Conservation (phyloP, 2,888 invertebrate species). For the Vesta saturnalis region DNA sequence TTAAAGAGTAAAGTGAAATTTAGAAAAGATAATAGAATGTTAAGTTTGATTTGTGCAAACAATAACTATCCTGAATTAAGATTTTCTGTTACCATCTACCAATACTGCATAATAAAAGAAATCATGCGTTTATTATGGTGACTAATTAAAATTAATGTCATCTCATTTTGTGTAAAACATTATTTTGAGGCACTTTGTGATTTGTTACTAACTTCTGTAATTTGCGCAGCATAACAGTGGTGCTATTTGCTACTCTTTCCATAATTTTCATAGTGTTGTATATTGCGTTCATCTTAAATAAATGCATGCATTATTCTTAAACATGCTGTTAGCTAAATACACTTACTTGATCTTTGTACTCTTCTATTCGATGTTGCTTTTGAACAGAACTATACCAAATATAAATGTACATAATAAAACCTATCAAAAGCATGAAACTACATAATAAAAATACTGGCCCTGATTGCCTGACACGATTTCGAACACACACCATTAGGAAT, state of each 20-base stretch:
- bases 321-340: slow-evolving; percentile 1
- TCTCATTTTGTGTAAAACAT: slow-evolving; percentile 32
- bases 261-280: slow-evolving; percentile 59
- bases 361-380: slow-evolving; percentile 61
- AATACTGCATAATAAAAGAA: slow-evolving; percentile 12
- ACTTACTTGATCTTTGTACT: slow-evolving; percentile 63
- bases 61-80: too few species aligned
- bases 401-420: slow-evolving; percentile 62
- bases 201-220: slow-evolving; percentile 31
- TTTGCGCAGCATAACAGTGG: slow-evolving; percentile 38
- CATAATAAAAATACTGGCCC: slow-evolving; percentile 49
- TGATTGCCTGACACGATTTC: slow-evolving; percentile 49
- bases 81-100: neutral
- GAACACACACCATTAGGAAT: slow-evolving; percentile 49
- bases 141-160: slow-evolving; percentile 29
- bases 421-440: slow-evolving; percentile 51
- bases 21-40: too few species aligned
- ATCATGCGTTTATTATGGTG: neutral
- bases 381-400: slow-evolving; percentile 63
- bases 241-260: slow-evolving; percentile 54
- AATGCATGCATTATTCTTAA: neutral
- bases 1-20: too few species aligned
- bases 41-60: too few species aligned
- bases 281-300: slow-evolving; percentile 60
- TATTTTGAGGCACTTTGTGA: slow-evolving; percentile 34